Base-by-base conservation (phyloP, 2,888 invertebrate species). In the Crocallis elinguaria region DNA sequence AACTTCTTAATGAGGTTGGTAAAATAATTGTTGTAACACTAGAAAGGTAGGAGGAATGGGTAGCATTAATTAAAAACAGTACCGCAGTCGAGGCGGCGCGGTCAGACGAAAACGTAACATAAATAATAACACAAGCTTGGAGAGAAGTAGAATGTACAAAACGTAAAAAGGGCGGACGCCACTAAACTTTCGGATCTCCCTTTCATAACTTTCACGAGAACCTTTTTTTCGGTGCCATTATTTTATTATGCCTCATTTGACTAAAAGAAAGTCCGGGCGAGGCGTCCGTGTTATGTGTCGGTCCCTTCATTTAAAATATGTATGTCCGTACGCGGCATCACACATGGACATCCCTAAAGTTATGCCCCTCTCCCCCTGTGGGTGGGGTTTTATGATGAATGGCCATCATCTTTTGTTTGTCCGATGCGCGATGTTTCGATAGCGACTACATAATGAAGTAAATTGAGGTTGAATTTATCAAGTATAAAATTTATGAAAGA, bases 1-100 rank as follows among this genome's bases (percentile, higher is more conserved):
- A 87, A 86, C 84, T 86, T 83, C 83, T 79, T 88, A 88, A 89
- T 85, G 88, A 88, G 85, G 82, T 81, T 77, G 77, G 81, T 73
- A 81, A 83, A 86, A 88, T 89, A 87, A 88, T 87, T 88, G 84
- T 82, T 86, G 88, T 83, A 87, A 88, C 85, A 87, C 88, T 85
- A 88, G 82, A 76, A 83, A 81, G 84, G 86, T 82, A 84, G 75
- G 75, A 62, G 74, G 77, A 79, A 77, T 77, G 82, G 80, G 82
- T 73, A 74, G 81, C 84, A 84, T 89, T 89, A 87, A 89, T 90
- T 89, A 89, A 86, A 86, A 86, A 79, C 82, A 77, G 77, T 68
- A 75, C 82, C 81, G 77, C 82, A 77, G 75, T 67, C 60, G 72
- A 74, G 75, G 71, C 75, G 73, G 74, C 70, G 85, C 81, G 86